Conservation (phyloP, 2,888 invertebrate species). For the Pyrrhia umbra region DNA sequence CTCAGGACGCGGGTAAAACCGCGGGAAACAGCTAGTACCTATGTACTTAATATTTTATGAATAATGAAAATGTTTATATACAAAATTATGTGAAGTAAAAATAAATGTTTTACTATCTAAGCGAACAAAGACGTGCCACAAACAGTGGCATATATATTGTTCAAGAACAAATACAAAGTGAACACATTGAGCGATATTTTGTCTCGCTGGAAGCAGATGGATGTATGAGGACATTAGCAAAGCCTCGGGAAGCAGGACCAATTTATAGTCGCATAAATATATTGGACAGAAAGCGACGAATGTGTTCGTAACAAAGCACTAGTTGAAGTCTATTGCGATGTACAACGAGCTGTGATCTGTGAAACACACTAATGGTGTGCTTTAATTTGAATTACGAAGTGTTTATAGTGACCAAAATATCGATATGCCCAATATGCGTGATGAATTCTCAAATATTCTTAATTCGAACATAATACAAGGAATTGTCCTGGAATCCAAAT, state of each 20-base stretch:
- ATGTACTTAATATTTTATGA: neutral
- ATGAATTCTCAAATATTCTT: too few species aligned
- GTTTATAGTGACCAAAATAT: too few species aligned
- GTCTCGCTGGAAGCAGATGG: conserved; percentile 52
- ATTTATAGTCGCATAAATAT: conserved; percentile 64
- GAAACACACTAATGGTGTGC: conserved; percentile 12
- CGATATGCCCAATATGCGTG: too few species aligned
- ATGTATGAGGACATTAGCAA: conserved; percentile 60
- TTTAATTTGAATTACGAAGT: neutral
- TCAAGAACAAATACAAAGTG: conserved; percentile 48
- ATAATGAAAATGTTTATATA: neutral
- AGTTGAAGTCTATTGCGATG: conserved; percentile 52
- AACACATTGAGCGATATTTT: conserved; percentile 57
- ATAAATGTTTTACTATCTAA: conserved; percentile 14
- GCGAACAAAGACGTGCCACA: conserved; percentile 25
- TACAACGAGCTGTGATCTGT: conserved; percentile 33
- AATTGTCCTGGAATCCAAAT: too few species aligned
- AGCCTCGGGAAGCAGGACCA: conserved; percentile 57
- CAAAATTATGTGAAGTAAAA: conserved; percentile 2
- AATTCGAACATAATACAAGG: too few species aligned
- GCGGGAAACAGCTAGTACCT: neutral
- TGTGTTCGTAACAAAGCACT: conserved; percentile 56
- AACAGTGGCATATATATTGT: conserved; percentile 34
- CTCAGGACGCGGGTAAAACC: too few species aligned
- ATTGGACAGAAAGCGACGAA: conserved; percentile 55